Evolutionary conservation across 1,140 invertebrate genomes (phyloP), one percentile per base, ranked within the genome.

Genomic region (Acromyrmex charruanus): DNA sequence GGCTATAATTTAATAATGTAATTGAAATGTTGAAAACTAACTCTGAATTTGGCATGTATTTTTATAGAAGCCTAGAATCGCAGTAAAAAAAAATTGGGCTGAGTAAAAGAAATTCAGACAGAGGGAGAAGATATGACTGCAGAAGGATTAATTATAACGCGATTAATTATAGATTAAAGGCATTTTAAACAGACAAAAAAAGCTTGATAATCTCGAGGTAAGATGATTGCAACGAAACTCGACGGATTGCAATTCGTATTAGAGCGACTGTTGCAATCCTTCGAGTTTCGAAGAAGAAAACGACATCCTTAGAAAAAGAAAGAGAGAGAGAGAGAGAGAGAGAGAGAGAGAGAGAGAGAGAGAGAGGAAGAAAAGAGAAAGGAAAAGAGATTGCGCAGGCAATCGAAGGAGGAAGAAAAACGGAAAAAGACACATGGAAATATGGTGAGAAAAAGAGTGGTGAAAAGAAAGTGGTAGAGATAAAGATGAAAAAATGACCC

Each of bases 361-460:
- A 53, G 63, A 72, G 55, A 61, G 59, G 16, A 55, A 49, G 21
- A 39, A 69, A 77, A 58, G 21, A 58, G 28, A 35, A 51, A 31
- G 71, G 69, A 81, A 86, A 55, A 59, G 66, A 39, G 61, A 85
- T 63, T 28, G 72, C 39, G 69, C 51, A 35, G 16, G 35, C 21
- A 21, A 66, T 55, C 63, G 59, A 77, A 53, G 10, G 7, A 65
- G 44, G 35, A 84, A 71, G 55, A 9, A 39, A 39, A 39, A 6
- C 61, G 72, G 77, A 51, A 80, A 84, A 39, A 31, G 16, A 21
- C 25, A 44, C 39, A 71, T 61, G 53, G 25, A 69, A 71, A 82
- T 53, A 51, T 21, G 28, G n/a, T 21, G 49, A 25, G 75, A 86
- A 61, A 59, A 66, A 71, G 68, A 39, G 18, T 28, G 39, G 31